Base-by-base conservation (phyloP, 2,888 invertebrate genomes). In the Harmothoe impar region DNA sequence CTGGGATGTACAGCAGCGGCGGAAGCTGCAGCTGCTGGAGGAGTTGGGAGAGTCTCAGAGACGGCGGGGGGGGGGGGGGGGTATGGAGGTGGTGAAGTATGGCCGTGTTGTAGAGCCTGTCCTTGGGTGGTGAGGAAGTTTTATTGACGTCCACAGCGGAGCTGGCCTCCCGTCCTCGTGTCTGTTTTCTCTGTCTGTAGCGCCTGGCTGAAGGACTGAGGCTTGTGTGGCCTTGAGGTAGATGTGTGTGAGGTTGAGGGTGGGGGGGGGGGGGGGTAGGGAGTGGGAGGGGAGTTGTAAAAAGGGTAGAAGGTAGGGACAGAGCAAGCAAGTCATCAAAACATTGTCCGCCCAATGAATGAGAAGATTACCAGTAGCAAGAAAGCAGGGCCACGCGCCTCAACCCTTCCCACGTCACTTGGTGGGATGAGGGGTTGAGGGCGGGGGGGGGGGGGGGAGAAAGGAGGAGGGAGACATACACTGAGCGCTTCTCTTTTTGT, bases 271-370 rank as follows among this genome's bases (percentile, higher is more conserved):
- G n/a, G n/a, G n/a, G n/a, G n/a, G n/a, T n/a, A n/a, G n/a, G n/a
- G n/a, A n/a, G n/a, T n/a, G n/a, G n/a, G n/a, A n/a, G n/a, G n/a
- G n/a, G n/a, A 12, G 20, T n/a, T 1, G 62, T 62, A n/a, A 62
- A 3, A 62, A 3, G 62, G n/a, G 7, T 3, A 15, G 20, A 62
- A 15, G 20, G 1, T 3, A 12, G 23, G 3, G 62, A n/a, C 62
- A 62, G 62, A 62, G 62, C 20, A n/a, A n/a, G n/a, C 62, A 62
- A 62, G 62, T n/a, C 62, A 62, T 62, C 62, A n/a, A 62, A 62
- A 62, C 62, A 62, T n/a, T 62, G 62, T n/a, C n/a, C 62, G 62
- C 43, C 43, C 43, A 43, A 10, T 43, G 43, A 43, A 43, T 43
- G 43, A 43, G 43, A 43, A 43, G 43, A 43, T 43, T 7, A 43